Base-by-base conservation (phyloP, 2,797 vertebrate genomes). In the Paramormyrops hopkinsi region DNA sequence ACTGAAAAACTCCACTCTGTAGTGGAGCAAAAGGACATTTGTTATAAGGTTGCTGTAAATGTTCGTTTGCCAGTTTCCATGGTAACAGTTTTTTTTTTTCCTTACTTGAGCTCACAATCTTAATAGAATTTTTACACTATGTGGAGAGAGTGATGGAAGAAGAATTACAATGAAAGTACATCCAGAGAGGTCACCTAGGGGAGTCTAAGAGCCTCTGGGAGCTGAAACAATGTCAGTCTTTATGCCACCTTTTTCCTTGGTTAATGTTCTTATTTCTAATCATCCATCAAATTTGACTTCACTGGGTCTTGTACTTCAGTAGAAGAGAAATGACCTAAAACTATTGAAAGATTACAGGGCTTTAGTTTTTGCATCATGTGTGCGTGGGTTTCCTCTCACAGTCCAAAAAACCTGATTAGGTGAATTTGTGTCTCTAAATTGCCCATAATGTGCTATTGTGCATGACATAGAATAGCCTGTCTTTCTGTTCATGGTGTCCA, bases 51-150 rank as follows among this genome's bases (percentile, higher is more conserved):
- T 91, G 65, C 19, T 90, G 88, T 92, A 92, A 93, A 93, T 89
- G 89, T 82, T 65, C 90, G 95, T 95, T 95, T 93, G 88, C 92
- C 91, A 93, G 95, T 96, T 96, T 93, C 95, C 93, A 95, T 96
- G 95, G 95, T 54, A 93, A 96, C 89, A 87, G 92, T 82, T 73
- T 73, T 69, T 73, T 69, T 79, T 79, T 46, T 33, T 3, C 41
- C 37, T 82, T 46, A 79, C 76, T 82, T 92, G 92, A 92, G 93
- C 92, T 91, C 90, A 94, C 94, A 65, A 94, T 95, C 91, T 93
- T 93, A 94, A 93, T 90, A 90, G 93, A 91, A 94, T 94, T 95
- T 89, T 94, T 90, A 93, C 94, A 90, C 91, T 94, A 91, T 93
- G 89, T 85, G 89, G 82, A 88, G 90, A 88, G 90, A 91, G 92